Evolutionary conservation across 1,140 invertebrate species (phyloP).

Genomic region (Ptiloglossa arizonensis): DNA sequence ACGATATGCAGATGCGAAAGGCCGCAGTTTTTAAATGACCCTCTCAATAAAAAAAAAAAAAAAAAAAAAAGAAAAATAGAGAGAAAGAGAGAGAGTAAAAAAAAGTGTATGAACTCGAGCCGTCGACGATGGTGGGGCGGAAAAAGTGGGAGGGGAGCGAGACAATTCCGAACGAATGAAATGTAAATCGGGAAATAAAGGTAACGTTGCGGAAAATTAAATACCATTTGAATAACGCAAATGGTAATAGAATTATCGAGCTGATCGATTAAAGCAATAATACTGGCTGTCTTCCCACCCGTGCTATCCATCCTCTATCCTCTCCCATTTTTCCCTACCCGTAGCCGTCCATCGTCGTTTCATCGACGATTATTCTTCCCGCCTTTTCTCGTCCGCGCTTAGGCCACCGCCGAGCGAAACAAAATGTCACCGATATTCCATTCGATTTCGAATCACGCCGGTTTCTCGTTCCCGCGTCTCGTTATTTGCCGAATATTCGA

Average conservation of each 20-base stretch:
- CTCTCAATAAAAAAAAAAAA: slow-evolving; percentile 51
- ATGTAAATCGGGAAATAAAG: slow-evolving; percentile 79
- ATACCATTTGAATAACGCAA: slow-evolving; percentile 79
- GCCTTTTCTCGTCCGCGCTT: not conserved
- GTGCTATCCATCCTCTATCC: slow-evolving; percentile 25
- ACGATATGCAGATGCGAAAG: slow-evolving; percentile 76
- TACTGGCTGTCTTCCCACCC: slow-evolving; percentile 60
- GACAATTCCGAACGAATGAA: slow-evolving; percentile 74
- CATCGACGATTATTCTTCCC: slow-evolving; percentile 13
- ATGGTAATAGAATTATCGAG: slow-evolving; percentile 76
- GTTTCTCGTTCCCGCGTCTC: too few relatives aligned
- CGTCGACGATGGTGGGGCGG: not conserved
- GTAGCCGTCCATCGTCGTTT: not conserved
- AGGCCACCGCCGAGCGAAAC: not conserved
- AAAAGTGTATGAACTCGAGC: slow-evolving; percentile 46
- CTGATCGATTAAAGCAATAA: slow-evolving; percentile 76
- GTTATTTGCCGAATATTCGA: too few relatives aligned
- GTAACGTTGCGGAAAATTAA: slow-evolving; percentile 80
- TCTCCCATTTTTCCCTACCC: not conserved
- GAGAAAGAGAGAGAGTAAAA: too few relatives aligned
- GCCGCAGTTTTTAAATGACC: slow-evolving; percentile 74
- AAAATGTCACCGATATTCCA: not conserved
- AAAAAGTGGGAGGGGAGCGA: slow-evolving; percentile 25
- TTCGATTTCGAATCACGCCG: too few relatives aligned
- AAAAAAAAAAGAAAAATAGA: slow-evolving; percentile 50